These are phyloP conservation scores for Chirona hameri DNA, from an alignment of 2,888 invertebrate species.

Conservation along the genomic window DNA sequence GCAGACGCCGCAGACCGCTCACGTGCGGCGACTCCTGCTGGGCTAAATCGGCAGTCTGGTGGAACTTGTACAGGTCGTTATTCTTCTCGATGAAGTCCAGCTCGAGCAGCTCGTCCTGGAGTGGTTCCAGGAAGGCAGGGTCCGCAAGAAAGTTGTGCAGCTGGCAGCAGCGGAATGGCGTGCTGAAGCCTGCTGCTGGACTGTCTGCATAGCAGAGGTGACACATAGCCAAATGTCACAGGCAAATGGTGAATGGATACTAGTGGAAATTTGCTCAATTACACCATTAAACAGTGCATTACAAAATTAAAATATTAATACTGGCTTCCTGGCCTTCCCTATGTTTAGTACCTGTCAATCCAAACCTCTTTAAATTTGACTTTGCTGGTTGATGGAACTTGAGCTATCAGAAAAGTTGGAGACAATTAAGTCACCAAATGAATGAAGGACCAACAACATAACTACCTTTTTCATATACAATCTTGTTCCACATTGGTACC, in stretches of 20 bases:
- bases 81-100: conserved; percentile 69
- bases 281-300: not conserved
- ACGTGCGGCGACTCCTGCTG: conserved; percentile 35
- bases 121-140: conserved; percentile 42
- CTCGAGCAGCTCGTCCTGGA: conserved; percentile 45
- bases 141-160: conserved; percentile 29
- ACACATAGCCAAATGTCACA: not conserved
- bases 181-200: not conserved
- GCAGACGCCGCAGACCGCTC: conserved; percentile 31
- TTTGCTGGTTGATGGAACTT: too few species aligned
- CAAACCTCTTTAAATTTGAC: too few species aligned
- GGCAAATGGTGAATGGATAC: not conserved
- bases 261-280: not conserved
- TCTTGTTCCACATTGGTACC: too few species aligned
- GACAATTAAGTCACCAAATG: too few species aligned
- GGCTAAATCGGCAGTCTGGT: conserved; percentile 68
- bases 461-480: too few species aligned
- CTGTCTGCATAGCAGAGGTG: not conserved
- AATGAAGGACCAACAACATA: too few species aligned
- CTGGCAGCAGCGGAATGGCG: conserved; percentile 32
- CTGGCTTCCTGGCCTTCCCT: too few species aligned
- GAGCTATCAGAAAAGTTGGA: too few species aligned
- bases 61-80: conserved; percentile 84
- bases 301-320: not conserved
- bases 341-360: too few species aligned